A percentile compares a stretch with the other conserved stretches of the same genome.
These are phyloP conservation scores for Crenuchus spilurus DNA, from an alignment of 2,797 vertebrate genomes.

Conservation along the genomic window DNA sequence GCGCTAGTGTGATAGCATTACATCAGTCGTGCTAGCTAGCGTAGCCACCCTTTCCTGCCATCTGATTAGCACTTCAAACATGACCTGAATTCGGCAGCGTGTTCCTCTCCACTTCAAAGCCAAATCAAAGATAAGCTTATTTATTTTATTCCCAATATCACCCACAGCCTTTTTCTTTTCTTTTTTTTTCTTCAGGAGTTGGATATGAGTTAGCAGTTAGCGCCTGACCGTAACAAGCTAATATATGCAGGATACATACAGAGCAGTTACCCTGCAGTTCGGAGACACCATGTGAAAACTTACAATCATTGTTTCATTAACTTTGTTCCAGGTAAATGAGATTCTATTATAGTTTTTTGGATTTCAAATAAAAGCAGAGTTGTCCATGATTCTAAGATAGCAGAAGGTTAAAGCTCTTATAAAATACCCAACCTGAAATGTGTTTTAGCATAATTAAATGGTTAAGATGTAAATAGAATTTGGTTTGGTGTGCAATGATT, in stretches of 20 bases:
- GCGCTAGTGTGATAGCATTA: neutral
- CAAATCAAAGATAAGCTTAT: constrained; percentile 20
- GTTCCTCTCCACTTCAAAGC: constrained; percentile 19
- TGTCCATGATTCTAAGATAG: too few species aligned
- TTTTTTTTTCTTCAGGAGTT: neutral
- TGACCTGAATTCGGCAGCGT: constrained; percentile 39
- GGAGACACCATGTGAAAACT: too few species aligned
- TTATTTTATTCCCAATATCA: constrained; percentile 31
- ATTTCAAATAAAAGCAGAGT: too few species aligned
- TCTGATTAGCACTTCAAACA: constrained; percentile 50
- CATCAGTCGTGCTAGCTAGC: constrained; percentile 11
- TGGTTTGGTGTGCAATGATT: too few species aligned
- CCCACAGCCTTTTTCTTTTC: neutral
- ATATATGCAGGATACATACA: neutral
- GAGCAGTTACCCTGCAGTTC: neutral
- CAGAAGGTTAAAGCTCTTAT: too few species aligned
- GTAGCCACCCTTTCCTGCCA: constrained; percentile 5
- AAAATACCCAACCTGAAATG: too few species aligned
- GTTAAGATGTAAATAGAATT: too few species aligned
- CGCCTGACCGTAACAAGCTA: neutral
- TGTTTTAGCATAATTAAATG: too few species aligned
- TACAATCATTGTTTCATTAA: too few species aligned
- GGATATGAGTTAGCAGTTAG: constrained; percentile 19
- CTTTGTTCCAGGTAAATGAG: too few species aligned
- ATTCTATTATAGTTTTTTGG: too few species aligned